Conservation (phyloP, 2,888 invertebrate species). For the Villa cingulata region DNA sequence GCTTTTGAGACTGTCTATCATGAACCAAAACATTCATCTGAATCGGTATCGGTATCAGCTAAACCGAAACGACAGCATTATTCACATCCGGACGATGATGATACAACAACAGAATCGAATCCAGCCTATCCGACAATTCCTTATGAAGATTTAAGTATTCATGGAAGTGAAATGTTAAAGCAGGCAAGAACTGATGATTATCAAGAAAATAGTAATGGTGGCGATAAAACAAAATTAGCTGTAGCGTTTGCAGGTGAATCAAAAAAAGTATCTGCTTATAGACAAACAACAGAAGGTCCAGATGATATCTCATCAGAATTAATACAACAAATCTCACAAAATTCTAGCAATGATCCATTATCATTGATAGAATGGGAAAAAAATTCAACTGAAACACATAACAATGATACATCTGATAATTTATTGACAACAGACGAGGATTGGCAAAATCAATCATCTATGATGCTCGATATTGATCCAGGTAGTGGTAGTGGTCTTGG, state of each 20-base stretch:
- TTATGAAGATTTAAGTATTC: slow-evolving; percentile 38
- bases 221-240: neutral
- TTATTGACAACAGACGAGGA: neutral
- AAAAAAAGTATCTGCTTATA: slow-evolving; percentile 3
- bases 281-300: slow-evolving; percentile 3
- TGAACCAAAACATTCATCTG: slow-evolving; percentile 15
- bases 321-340: neutral
- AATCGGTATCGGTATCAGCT: slow-evolving; percentile 3
- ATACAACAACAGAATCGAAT: slow-evolving; percentile 29
- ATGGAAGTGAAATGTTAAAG: slow-evolving; percentile 17
- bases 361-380: slow-evolving; percentile 12
- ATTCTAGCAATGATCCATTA: slow-evolving; percentile 11
- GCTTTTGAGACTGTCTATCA: slow-evolving; percentile 7
- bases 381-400: slow-evolving; percentile 8
- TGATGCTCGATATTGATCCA: slow-evolving; percentile 14
- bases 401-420: neutral
- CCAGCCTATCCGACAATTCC: slow-evolving; percentile 42
- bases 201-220: slow-evolving; percentile 19
- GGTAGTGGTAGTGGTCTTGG: slow-evolving; percentile 18
- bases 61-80: neutral
- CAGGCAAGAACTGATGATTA: slow-evolving; percentile 26
- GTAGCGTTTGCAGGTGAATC: slow-evolving; percentile 5
- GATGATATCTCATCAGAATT: neutral
- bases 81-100: slow-evolving; percentile 23
- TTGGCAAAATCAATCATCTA: slow-evolving; percentile 12